Conservation (phyloP, 2,113 vertebrate species). For the Myrmecophaga tridactyla region DNA sequence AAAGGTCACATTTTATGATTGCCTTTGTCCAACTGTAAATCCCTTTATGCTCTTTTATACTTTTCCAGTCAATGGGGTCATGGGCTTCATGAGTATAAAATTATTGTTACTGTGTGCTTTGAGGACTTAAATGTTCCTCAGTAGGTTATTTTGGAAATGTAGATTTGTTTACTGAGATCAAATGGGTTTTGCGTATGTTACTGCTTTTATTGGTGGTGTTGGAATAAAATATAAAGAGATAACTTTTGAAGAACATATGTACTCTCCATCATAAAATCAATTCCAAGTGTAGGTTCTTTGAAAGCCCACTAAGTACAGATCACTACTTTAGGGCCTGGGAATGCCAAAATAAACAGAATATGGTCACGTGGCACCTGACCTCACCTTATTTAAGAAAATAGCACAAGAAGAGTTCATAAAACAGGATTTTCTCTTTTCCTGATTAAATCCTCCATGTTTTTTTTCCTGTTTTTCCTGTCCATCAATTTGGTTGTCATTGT, state of each 20-base stretch:
- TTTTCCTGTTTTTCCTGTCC: background rate
- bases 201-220: background rate
- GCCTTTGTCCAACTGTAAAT: background rate
- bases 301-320: background rate
- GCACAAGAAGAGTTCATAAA: background rate
- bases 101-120: background rate
- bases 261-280: background rate
- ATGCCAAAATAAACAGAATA: background rate
- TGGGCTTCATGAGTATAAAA: background rate
- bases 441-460: background rate
- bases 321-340: background rate
- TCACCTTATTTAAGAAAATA: background rate
- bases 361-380: background rate
- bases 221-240: background rate
- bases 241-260: background rate
- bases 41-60: background rate
- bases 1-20: background rate
- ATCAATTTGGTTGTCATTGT: background rate
- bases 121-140: background rate
- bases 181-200: background rate
- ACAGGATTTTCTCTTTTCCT: background rate
- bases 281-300: background rate
- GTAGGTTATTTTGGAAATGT: background rate
- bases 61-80: background rate
- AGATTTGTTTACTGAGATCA: background rate